A percentile compares a stretch with the other conserved stretches of the same genome.
Conservation (phyloP, 1,140 invertebrate species). For the Ylistrum balloti region DNA sequence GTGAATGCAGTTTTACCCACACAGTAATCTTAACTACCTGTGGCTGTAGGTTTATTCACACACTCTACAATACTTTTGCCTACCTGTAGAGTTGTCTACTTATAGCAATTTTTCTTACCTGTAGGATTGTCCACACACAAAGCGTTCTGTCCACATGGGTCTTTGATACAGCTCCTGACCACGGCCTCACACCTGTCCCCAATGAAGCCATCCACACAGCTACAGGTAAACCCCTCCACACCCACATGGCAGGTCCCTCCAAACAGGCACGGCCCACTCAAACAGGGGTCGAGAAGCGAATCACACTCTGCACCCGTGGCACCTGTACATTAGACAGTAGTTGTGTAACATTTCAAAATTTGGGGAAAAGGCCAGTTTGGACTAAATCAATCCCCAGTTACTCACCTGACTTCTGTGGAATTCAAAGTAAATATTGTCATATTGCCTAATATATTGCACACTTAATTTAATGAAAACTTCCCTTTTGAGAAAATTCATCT, state of each 20-base stretch:
- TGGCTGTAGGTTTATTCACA: too few relatives aligned
- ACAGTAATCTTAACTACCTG: too few relatives aligned
- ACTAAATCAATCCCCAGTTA: too few relatives aligned
- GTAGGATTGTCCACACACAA: conserved; percentile 43
- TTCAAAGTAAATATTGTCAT: too few relatives aligned
- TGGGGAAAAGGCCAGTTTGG: too few relatives aligned
- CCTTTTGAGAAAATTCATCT: too few relatives aligned
- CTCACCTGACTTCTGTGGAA: too few relatives aligned
- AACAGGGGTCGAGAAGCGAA: conserved; percentile 84
- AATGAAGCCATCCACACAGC: conserved; percentile 51
- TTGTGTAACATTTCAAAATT: not conserved
- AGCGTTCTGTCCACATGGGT: conserved; percentile 42
- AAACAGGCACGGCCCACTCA: conserved; percentile 94
- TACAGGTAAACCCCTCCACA: conserved; percentile 44
- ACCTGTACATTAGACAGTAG: not conserved
- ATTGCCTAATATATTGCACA: too few relatives aligned
- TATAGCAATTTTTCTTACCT: not conserved
- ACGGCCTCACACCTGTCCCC: conserved; percentile 55
- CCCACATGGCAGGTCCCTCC: conserved; percentile 90
- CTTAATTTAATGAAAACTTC: too few relatives aligned
- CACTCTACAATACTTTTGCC: too few relatives aligned
- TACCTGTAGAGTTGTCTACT: too few relatives aligned
- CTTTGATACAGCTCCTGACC: not conserved
- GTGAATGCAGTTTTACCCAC: too few relatives aligned
- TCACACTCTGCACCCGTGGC: not conserved